These are phyloP conservation scores for Cephus nigrinus DNA, from an alignment of 2,888 invertebrate species.

Conservation along the genomic window DNA sequence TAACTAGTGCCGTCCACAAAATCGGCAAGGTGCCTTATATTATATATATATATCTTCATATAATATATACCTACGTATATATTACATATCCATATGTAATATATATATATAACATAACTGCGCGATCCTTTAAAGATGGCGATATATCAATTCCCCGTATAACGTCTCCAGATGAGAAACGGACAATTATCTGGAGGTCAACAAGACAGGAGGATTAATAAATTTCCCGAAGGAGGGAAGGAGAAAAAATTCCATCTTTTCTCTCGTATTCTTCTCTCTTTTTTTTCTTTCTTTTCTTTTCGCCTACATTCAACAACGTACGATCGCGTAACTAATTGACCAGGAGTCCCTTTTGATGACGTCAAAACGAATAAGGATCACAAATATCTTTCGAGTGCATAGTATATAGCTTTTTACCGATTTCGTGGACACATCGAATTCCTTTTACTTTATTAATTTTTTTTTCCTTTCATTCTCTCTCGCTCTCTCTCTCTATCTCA, in stretches of 20 bases:
- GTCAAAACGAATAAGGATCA: too few relatives aligned
- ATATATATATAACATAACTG: neutral
- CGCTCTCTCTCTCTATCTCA: neutral
- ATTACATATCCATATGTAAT: neutral
- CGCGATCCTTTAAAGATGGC: too few relatives aligned
- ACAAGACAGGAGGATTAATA: too few relatives aligned
- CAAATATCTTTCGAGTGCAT: neutral
- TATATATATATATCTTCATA: neutral
- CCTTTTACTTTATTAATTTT: constrained; percentile 3
- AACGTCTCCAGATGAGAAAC: too few relatives aligned
- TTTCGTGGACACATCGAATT: constrained; percentile 6
- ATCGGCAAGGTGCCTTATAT: constrained; percentile 37
- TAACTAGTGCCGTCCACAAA: constrained; percentile 53
- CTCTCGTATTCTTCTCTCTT: constrained; percentile 24
- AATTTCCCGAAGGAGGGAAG: too few relatives aligned
- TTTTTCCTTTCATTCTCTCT: neutral
- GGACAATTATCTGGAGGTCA: too few relatives aligned
- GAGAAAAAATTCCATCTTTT: constrained; percentile 3
- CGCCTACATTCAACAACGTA: too few relatives aligned
- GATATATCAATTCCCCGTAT: too few relatives aligned
- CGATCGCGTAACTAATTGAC: too few relatives aligned
- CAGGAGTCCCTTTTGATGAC: too few relatives aligned
- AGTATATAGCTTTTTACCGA: neutral
- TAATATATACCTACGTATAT: neutral
- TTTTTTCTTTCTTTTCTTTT: constrained; percentile 27